phyloP scores from a whole-genome alignment of 2,797 vertebrate genomes.

The Tenualosa thibaudeaui region DNA sequence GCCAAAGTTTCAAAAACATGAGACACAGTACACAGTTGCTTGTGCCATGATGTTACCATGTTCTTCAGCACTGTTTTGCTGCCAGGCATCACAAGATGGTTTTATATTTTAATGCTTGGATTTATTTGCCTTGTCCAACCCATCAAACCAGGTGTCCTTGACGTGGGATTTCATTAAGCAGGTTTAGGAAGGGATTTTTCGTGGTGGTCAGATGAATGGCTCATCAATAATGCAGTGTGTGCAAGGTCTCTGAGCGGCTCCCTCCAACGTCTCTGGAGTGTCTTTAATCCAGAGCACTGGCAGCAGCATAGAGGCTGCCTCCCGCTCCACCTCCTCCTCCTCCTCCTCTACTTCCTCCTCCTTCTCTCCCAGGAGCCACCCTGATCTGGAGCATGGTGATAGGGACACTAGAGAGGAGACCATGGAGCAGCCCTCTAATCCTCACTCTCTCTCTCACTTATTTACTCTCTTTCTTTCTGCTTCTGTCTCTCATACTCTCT shows the following conservation, averaged over 20 bases:
- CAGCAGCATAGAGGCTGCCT: background rate
- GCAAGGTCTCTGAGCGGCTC: slow-evolving; percentile 39
- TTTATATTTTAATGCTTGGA: background rate
- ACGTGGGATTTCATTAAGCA: slow-evolving; percentile 51
- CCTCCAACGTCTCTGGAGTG: slow-evolving; percentile 48
- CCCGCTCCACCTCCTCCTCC: slow-evolving; percentile 23
- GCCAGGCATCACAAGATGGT: background rate
- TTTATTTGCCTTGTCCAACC: background rate
- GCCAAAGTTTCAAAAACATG: background rate
- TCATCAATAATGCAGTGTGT: slow-evolving; percentile 58
- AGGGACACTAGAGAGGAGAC: background rate
- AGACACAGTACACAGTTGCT: background rate
- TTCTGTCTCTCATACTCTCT: background rate
- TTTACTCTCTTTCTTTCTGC: background rate
- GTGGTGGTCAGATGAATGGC: slow-evolving; percentile 51
- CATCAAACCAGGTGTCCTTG: slow-evolving; percentile 33
- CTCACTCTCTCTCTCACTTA: background rate
- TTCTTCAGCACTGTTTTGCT: background rate
- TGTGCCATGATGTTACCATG: background rate
- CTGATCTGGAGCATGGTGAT: background rate
- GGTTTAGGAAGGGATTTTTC: slow-evolving; percentile 30
- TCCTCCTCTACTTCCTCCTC: background rate
- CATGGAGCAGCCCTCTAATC: background rate
- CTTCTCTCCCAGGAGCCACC: background rate
- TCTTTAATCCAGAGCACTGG: slow-evolving; percentile 34